Base-by-base conservation (phyloP, 2,888 invertebrate species). In the Caenorhabditis angaria region DNA sequence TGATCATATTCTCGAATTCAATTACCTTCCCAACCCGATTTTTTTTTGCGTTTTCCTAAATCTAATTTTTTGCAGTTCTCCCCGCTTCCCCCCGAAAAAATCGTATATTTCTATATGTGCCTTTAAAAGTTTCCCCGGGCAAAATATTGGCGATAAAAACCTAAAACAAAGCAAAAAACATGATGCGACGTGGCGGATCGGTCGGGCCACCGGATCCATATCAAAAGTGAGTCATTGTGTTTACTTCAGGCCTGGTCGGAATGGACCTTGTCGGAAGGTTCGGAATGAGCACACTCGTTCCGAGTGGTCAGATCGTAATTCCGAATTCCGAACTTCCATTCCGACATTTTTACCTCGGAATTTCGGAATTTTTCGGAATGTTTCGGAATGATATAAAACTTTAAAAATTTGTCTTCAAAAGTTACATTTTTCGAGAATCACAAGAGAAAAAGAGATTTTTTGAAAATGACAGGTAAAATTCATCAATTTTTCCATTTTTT, bases 201-300 rank as follows among this genome's bases (percentile, higher is more conserved):
- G 66, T 71, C 60, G 70, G 70, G 61, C 70, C 70, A 63, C 70
- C 70, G 50, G 70, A 71, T 50, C 70, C 70, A 25, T 71, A 71
- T 66, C 70, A 71, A 51, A 71, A 66, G 70, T 71, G 24, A 55
- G 59, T 27, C 6, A 3, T 25, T 12, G 20, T 29, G 57, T 5
- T 18, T 27, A 14, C 47, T 41, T 41, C 41, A 41, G 32, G 32
- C n/a, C n/a, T n/a, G n/a, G n/a, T n/a, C n/a, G n/a, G n/a, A n/a
- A n/a, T n/a, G n/a, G n/a, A n/a, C n/a, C n/a, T n/a, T n/a, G n/a
- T n/a, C n/a, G n/a, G n/a, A n/a, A n/a, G n/a, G n/a, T n/a, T n/a
- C n/a, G n/a, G n/a, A n/a, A n/a, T n/a, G n/a, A n/a, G n/a, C n/a
- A n/a, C n/a, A n/a, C n/a, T n/a, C n/a, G n/a, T n/a, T n/a, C n/a